Evolutionary conservation across 92 coral and sea anemone species (phyloP), one percentile per base, ranked within the genome.

Genomic region (Anthopleura xanthogrammica): DNA sequence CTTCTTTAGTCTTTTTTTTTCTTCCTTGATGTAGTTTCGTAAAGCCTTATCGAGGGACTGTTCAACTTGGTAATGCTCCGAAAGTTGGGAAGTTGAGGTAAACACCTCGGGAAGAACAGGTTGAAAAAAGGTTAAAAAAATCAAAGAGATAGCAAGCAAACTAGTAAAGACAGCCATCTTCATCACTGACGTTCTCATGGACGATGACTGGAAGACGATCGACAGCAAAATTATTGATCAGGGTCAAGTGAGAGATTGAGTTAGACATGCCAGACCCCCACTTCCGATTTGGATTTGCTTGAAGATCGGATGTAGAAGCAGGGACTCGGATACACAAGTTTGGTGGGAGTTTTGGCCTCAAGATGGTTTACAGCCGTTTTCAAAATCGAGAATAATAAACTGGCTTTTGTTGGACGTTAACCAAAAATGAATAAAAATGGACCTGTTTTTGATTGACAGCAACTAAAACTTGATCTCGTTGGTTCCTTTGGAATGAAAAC

Each of bases 1-100:
- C 24, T 76, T 83, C 41, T 76, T 54, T 5, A 76, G 7, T 17
- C 60, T 13, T 11, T 1, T 16, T 48, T 76, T 12, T 41, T 76
- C 79, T 43, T 76, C 58, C 42, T 76, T 54, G 60, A 76, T 40
- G 79, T 41, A 76, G 55, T 13, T 76, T 41, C 17, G 56, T 24
- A 76, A 43, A 24, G 79, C 79, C 6, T 20, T 19, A 24, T 76
- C 56, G 2, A 76, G 55, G 2, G 56, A 48, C 2, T 54, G 56
- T 76, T 76, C 79, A 2, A 76, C 42, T 41, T 48, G 16, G 39
- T 1, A 20, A 14, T 48, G 56, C 13, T 76, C 57, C 5, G 14
- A 3, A 48, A 76, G 60, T n/a, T 76, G 79, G 11, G 58, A 50
- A 29, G 79, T 76, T 0, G 79, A 76, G 10, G 79, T 76, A 16